Conservation (phyloP, 23 tunicate species). For the Halocynthia aurantium region DNA sequence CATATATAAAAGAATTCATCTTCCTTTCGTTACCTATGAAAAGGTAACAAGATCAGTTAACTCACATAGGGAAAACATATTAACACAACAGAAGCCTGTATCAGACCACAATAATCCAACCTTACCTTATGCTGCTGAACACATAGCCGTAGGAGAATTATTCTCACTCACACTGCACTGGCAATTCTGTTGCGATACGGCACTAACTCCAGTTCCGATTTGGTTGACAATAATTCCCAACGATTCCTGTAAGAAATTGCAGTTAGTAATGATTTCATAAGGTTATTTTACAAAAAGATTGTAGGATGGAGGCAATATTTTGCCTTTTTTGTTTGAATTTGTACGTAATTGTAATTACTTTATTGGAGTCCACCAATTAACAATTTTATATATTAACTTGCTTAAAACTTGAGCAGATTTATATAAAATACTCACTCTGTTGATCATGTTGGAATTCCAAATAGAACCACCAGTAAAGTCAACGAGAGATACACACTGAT, state of each 20-base stretch:
- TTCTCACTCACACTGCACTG: constrained; percentile 6
- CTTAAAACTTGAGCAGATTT: neutral
- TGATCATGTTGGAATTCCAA: constrained; percentile 42
- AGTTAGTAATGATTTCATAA: neutral
- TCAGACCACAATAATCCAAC: too few relatives aligned
- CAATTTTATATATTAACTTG: neutral
- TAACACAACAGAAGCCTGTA: too few relatives aligned
- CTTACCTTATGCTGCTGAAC: constrained; percentile 1
- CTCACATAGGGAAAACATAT: too few relatives aligned
- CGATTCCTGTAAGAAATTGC: constrained; percentile 8
- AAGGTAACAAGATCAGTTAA: too few relatives aligned
- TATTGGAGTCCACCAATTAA: too few relatives aligned
- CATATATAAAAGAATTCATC: too few relatives aligned
- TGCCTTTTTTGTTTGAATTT: too few relatives aligned
- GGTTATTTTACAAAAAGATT: too few relatives aligned
- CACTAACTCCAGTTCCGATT: neutral
- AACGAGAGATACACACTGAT: constrained; percentile 65
- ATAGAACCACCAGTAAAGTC: constrained; percentile 76
- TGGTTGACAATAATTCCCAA: constrained; percentile 2
- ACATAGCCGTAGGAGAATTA: constrained; percentile 13
- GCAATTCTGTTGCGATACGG: constrained; percentile 8
- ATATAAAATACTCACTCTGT: neutral
- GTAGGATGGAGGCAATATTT: too few relatives aligned
- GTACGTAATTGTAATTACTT: too few relatives aligned
- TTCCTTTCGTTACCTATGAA: too few relatives aligned